These are phyloP conservation scores for Gnathonemus echidnorhynchus DNA, from an alignment of 2,113 vertebrate genomes.

Conservation along the genomic window DNA sequence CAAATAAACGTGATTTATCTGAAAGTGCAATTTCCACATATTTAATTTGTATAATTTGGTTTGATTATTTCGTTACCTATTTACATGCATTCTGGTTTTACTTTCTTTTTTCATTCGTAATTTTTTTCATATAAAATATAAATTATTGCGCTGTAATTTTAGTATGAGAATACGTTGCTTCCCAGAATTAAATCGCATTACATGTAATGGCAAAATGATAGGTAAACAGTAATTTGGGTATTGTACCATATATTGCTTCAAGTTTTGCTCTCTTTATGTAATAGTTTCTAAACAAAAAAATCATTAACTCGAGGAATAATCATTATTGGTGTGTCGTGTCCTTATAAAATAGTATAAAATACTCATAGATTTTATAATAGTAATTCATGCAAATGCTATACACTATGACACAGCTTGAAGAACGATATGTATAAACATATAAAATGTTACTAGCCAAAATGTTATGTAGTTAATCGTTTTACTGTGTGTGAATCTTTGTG, in stretches of 20 bases:
- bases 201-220: not conserved
- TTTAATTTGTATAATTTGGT: not conserved
- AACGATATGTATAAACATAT: not conserved
- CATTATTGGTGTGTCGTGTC: not conserved
- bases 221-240: not conserved
- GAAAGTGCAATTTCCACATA: not conserved
- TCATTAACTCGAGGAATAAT: not conserved
- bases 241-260: not conserved
- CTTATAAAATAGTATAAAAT: not conserved
- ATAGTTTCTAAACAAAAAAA: not conserved
- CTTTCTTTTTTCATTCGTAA: not conserved
- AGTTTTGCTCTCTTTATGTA: not conserved
- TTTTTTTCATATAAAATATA: not conserved
- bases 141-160: not conserved
- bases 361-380: not conserved
- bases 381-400: not conserved
- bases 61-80: not conserved
- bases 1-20: conserved; percentile 1
- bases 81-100: not conserved
- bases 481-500: not conserved
- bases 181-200: not conserved
- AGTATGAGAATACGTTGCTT: not conserved
- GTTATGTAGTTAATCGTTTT: not conserved
- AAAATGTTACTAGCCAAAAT: not conserved
- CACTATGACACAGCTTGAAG: not conserved